Conservation (phyloP, 2,113 vertebrate species). For the Oreochromis spilurus region DNA sequence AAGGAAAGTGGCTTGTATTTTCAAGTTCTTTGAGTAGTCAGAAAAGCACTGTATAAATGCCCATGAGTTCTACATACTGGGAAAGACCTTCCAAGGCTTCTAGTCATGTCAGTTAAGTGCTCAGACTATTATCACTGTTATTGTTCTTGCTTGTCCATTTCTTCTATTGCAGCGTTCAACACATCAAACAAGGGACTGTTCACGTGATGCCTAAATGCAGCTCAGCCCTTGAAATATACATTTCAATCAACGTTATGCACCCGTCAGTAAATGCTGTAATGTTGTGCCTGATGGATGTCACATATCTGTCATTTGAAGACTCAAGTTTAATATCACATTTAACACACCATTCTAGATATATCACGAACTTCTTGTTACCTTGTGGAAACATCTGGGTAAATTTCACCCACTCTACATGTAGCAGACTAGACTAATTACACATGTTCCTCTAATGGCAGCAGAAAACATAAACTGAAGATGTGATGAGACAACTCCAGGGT, state of each 20-base stretch:
- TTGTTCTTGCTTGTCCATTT: background rate
- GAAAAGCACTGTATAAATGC: background rate
- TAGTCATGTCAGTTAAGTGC: background rate
- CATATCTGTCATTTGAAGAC: background rate
- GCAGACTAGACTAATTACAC: background rate
- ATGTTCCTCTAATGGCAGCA: background rate
- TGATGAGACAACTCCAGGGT: background rate
- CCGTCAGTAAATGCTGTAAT: accelerated
- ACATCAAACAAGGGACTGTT: background rate
- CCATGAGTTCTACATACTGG: background rate
- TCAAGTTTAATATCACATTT: background rate
- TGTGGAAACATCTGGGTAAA: background rate
- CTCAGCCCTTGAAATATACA: background rate
- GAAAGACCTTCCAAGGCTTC: background rate
- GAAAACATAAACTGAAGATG: background rate
- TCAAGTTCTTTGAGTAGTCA: background rate
- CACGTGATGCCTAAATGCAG: background rate
- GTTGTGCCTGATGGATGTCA: background rate
- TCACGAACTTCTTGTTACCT: accelerated
- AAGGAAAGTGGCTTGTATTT: background rate
- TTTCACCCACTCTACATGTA: background rate
- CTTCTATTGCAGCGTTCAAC: background rate
- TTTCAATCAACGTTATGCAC: background rate
- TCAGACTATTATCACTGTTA: background rate
- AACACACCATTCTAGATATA: background rate